Percentiles rank a stretch among this genome's conserved stretches.
These are phyloP conservation scores for Ptilonorhynchus violaceus DNA, from an alignment of 2,113 vertebrate genomes.

Conservation along the genomic window DNA sequence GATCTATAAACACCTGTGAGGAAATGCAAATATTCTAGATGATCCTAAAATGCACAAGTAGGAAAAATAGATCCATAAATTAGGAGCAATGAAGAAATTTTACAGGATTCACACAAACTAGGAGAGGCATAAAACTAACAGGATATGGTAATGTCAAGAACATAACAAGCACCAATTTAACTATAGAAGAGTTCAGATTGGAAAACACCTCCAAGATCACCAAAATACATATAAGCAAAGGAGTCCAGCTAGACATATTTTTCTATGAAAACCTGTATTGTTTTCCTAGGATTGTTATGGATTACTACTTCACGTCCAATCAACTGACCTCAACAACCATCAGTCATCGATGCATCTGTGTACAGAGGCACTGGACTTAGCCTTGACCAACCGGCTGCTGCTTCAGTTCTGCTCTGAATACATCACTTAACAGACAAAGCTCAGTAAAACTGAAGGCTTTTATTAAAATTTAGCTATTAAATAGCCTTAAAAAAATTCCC, in stretches of 20 bases:
- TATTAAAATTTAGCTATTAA: neutral
- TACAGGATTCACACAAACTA: neutral
- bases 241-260: neutral
- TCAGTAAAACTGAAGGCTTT: neutral
- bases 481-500: neutral
- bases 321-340: neutral
- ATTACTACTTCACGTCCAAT: neutral
- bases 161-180: neutral
- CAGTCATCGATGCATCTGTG: accelerated
- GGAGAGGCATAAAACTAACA: neutral
- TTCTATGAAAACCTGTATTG: neutral
- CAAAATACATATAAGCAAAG: neutral
- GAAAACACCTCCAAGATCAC: neutral
- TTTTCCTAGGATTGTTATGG: neutral
- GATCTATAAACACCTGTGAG: neutral
- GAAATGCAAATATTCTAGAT: neutral
- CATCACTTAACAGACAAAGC: neutral
- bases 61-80: neutral
- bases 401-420: neutral
- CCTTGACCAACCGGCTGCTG: neutral
- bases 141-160: neutral
- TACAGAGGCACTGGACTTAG: neutral
- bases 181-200: neutral
- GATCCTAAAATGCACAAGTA: neutral
- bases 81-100: neutral